Conservation (phyloP, 1,140 invertebrate species). For the Temnothorax nylanderi region DNA sequence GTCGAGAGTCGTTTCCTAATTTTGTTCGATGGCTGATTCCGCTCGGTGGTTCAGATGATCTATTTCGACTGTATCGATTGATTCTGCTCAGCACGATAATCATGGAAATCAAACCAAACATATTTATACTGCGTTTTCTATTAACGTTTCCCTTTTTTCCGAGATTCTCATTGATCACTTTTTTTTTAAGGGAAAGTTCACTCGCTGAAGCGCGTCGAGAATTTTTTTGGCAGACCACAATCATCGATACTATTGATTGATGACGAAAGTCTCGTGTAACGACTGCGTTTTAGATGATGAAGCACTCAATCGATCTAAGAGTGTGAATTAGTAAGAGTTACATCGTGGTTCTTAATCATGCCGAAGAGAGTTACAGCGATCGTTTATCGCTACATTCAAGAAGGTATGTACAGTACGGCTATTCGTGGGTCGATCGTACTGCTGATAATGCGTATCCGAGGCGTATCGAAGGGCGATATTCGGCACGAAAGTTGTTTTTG, state of each 20-base stretch:
- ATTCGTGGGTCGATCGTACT: conserved; percentile 42
- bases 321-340: conserved; percentile 50
- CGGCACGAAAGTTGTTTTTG: not conserved
- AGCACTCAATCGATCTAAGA: conserved; percentile 45
- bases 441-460: conserved; percentile 35
- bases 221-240: conserved; percentile 11
- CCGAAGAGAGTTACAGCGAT: conserved; percentile 59
- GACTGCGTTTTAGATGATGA: conserved; percentile 32
- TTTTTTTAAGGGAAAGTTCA: not conserved
- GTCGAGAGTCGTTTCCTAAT: not conserved
- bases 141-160: not conserved
- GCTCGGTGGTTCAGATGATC: not conserved
- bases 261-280: conserved; percentile 28
- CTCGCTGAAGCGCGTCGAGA: not conserved
- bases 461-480: not conserved
- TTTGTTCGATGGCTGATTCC: not conserved
- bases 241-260: conserved; percentile 8
- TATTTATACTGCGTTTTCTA: not conserved
- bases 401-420: conserved; percentile 59
- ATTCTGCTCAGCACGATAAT: not conserved
- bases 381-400: conserved; percentile 52
- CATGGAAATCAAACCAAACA: not conserved
- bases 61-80: not conserved
- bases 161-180: not conserved
- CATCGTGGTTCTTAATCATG: conserved; percentile 54